Base-by-base conservation (phyloP, 30 jellyfish, hydroid and myxozoan genomes). In the Chrysaora quinquecirrha region DNA sequence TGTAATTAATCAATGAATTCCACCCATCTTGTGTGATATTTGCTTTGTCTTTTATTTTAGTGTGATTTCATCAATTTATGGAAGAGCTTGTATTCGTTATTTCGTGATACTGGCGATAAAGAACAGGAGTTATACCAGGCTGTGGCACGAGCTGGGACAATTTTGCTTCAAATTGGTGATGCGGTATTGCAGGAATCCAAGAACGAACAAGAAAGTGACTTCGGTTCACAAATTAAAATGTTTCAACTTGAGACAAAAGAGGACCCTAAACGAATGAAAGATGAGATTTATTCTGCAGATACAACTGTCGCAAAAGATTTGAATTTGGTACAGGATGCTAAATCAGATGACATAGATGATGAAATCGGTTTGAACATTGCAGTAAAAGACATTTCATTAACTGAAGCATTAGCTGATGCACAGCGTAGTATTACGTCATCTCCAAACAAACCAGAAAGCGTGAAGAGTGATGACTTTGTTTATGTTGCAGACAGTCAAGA, bases 41-140 rank as follows among this genome's bases (percentile, higher is more conserved):
- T 48, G 62, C 12, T 48, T 48, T 48, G 62, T 48, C n/a, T 48
- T 11, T 48, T 31, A 12, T 72, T 83, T 30, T 33, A 94, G 99
- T 89, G 82, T 4, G 96, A 94, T 25, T 94, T 94, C 79, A 88
- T 94, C 75, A 81, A 83, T 34, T 75, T 94, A 31, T 94, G 99
- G 99, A 94, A 88, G 67, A 94, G 97, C 73, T 43, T 94, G 60
- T 94, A 87, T 58, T 94, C 99, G 34, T 31, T 94, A 34, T 94
- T 94, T 64, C 97, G 99, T 24, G 97, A 87, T 52, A 83, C 86
- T 1, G 80, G 96, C 6, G 89, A 65, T 29, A 64, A 94, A 60
- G 99, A 94, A 54, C 99, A 87, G 70, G 97, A 73, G 27, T 74
- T 94, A 30, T 94, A 94, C 76, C 97, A 87, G 65, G 97, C 99